Base-by-base conservation (phyloP, 2,113 vertebrate genomes). In the Pollachius pollachius region DNA sequence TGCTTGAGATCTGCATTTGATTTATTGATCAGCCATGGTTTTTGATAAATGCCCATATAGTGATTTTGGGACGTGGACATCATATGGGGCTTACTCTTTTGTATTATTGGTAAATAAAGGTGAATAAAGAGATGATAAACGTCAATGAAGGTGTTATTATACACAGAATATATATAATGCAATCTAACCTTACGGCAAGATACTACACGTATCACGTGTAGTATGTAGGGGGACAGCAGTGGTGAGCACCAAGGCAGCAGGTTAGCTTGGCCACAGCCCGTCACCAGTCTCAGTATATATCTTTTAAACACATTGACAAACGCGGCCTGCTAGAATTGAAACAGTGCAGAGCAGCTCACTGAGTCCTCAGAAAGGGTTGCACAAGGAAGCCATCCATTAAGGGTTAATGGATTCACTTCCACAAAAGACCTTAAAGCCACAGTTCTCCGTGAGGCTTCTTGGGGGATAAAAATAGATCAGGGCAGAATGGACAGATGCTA, bases 401-500 rank as follows among this genome's bases (percentile, higher is more conserved):
- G 85, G 84, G 89, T 89, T 89, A 91, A 91, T 92, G 88, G 87
- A 88, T 89, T 89, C 86, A 82, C 86, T 91, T 88, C 83, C 84
- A 89, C 89, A 89, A 90, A 91, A 87, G 89, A 89, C 87, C 83
- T 88, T 90, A 86, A 88, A 90, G 85, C 89, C 88, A 88, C 88
- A 87, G 81, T 90, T 88, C 88, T 88, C 78, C 0, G 68, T 62
- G 81, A 84, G 76, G 78, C 78, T 84, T 86, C 88, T 87, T 78
- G n/a, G 72, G 72, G 54, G 86, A 75, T 91, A 93, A 91, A 89
- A 92, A 92, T 93, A 93, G 91, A 87, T 75, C 75, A 63, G 69
- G 83, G 89, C 84, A 89, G 83, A 89, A 88, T 69, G 81, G 88
- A 90, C 67, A 74, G 83, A 81, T 75, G 84, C 89, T 90, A 90